phyloP scores from a whole-genome alignment of 2,113 vertebrate genomes.

The Hippocampus comes region DNA sequence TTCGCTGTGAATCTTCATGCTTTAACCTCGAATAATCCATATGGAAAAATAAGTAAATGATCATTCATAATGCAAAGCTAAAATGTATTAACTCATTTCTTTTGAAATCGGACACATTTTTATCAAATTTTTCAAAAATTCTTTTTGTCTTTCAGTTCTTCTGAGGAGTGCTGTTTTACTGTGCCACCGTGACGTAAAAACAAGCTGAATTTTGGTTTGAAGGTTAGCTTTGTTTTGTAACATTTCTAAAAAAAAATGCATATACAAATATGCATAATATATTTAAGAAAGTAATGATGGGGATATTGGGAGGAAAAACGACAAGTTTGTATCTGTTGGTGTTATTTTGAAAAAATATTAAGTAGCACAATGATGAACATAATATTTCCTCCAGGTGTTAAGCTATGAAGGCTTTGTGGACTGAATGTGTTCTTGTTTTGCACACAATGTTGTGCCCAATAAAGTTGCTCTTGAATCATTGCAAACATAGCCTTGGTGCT shows the following conservation, averaged over 20 bases:
- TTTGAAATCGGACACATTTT: too few species aligned
- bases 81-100: too few species aligned
- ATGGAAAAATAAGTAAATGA: too few species aligned
- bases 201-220: slow-evolving; percentile 37
- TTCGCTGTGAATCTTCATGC: too few species aligned
- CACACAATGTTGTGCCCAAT: slow-evolving; percentile 43
- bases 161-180: slow-evolving; percentile 42
- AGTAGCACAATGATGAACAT: slow-evolving; percentile 20
- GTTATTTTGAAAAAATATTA: slow-evolving; percentile 40
- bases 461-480: slow-evolving; percentile 46
- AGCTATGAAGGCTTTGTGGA: slow-evolving; percentile 27
- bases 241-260: slow-evolving; percentile 25
- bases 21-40: too few species aligned
- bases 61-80: too few species aligned
- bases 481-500: neutral
- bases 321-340: slow-evolving; percentile 41
- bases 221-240: slow-evolving; percentile 33
- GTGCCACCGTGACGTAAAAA: slow-evolving; percentile 25
- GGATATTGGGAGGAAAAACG: slow-evolving; percentile 42
- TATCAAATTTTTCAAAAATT: too few species aligned
- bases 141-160: slow-evolving; percentile 66
- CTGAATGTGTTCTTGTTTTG: slow-evolving; percentile 31
- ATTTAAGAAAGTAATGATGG: slow-evolving; percentile 17
- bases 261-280: neutral
- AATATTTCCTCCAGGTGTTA: slow-evolving; percentile 22